Conservation (phyloP, 1,140 invertebrate species). For the Trichonephila inaurata region DNA sequence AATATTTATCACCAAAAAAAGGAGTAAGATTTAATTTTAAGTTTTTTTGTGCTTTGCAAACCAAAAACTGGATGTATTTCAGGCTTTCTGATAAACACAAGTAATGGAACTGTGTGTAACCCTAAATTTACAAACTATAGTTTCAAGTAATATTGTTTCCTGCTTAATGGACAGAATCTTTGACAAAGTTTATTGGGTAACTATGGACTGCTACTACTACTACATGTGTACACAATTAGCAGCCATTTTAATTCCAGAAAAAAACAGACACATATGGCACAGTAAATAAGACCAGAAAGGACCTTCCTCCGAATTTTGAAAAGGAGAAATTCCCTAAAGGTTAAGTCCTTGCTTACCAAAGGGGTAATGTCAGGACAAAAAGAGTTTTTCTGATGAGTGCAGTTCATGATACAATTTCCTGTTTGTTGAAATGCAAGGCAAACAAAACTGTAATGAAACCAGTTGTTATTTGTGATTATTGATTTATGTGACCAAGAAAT, state of each 20-base stretch:
- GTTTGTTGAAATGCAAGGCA: background rate
- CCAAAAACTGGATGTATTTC: background rate
- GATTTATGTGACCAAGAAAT: constrained; percentile 40
- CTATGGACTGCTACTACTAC: constrained; percentile 1
- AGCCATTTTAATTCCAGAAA: background rate
- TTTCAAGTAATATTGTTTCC: constrained; percentile 12
- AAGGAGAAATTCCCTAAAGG: background rate
- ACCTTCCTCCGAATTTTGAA: background rate
- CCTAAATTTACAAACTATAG: background rate
- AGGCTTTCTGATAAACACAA: background rate
- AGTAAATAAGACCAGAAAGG: constrained; percentile 6
- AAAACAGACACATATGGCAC: constrained; percentile 30
- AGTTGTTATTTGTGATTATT: constrained; percentile 4
- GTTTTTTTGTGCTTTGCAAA: background rate
- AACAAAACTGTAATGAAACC: background rate
- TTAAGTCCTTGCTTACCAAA: constrained; percentile 21
- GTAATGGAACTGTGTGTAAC: background rate
- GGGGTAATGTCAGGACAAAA: background rate
- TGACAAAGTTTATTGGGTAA: constrained; percentile 22
- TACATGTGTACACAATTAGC: constrained; percentile 1
- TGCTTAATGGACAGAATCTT: constrained; percentile 30
- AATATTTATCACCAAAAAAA: background rate
- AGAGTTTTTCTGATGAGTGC: background rate
- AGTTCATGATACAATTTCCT: background rate
- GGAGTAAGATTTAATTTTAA: constrained; percentile 28